phyloP scores from a whole-genome alignment of 1,140 invertebrate genomes.

The Eurosta solidaginis region DNA sequence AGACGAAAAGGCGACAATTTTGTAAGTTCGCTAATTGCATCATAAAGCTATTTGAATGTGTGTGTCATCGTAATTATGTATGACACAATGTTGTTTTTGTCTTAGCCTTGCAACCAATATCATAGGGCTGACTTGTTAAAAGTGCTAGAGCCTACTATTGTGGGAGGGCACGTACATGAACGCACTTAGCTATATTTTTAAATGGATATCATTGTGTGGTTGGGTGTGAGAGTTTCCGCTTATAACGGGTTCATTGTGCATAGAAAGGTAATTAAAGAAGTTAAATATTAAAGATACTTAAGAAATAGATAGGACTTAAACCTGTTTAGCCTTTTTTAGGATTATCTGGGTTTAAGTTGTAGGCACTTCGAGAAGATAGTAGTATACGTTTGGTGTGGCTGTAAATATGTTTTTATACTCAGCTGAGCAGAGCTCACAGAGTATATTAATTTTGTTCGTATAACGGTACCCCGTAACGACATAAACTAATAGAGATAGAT shows the following conservation, averaged over 20 bases:
- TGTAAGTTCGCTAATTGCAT: not conserved
- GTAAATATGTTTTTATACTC: too few relatives aligned
- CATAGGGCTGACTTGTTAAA: not conserved
- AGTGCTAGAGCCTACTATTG: conserved; percentile 4
- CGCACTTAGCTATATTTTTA: not conserved
- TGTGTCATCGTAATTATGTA: not conserved
- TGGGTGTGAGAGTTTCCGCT: not conserved
- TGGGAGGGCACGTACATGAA: conserved; percentile 4
- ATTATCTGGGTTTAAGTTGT: too few relatives aligned
- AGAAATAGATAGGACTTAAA: too few relatives aligned
- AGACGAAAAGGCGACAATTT: not conserved
- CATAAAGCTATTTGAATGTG: not conserved
- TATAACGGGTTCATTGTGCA: not conserved
- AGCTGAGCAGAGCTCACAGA: too few relatives aligned
- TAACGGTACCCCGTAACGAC: too few relatives aligned
- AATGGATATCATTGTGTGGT: not conserved
- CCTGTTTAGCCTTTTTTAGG: too few relatives aligned
- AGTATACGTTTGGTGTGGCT: too few relatives aligned
- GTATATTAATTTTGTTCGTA: too few relatives aligned
- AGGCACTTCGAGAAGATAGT: too few relatives aligned
- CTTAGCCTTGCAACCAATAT: not conserved
- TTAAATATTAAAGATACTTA: not conserved
- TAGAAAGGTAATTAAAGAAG: not conserved
- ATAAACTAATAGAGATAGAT: too few relatives aligned
- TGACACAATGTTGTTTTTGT: not conserved